Conservation (phyloP, 2,888 invertebrate genomes). For the Brachynemurus nebulosus region DNA sequence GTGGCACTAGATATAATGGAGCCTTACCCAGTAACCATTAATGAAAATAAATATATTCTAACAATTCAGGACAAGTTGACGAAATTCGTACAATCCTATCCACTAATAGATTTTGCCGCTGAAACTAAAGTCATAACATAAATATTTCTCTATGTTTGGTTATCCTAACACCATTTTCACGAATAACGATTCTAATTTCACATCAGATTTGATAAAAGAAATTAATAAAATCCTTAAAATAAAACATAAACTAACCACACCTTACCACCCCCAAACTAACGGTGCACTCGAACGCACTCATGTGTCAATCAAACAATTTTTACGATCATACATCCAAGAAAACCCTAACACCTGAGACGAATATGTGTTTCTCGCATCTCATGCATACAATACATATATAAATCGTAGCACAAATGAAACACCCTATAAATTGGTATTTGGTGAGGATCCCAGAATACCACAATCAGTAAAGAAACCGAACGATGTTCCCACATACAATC, state of each 20-base stretch:
- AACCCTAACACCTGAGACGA: not conserved
- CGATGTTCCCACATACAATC: not conserved
- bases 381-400: not conserved
- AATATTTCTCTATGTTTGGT: not conserved
- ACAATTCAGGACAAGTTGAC: not conserved
- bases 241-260: no score
- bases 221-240: not conserved
- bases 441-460: not conserved
- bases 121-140: not conserved
- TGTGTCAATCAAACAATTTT: not conserved
- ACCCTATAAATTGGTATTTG: not conserved
- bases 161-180: not conserved
- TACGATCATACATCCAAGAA: not conserved
- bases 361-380: not conserved
- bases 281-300: not conserved
- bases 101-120: not conserved
- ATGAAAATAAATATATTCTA: slow-evolving; percentile 16
- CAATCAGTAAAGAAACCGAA: not conserved
- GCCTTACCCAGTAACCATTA: slow-evolving; percentile 13
- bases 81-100: not conserved
- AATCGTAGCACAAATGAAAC: not conserved
- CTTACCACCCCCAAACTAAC: not conserved
- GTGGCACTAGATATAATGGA: slow-evolving; percentile 18
- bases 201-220: not conserved
- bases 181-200: not conserved